phyloP scores from a whole-genome alignment of 2,113 vertebrate genomes.

The Bolborhynchus lineola region DNA sequence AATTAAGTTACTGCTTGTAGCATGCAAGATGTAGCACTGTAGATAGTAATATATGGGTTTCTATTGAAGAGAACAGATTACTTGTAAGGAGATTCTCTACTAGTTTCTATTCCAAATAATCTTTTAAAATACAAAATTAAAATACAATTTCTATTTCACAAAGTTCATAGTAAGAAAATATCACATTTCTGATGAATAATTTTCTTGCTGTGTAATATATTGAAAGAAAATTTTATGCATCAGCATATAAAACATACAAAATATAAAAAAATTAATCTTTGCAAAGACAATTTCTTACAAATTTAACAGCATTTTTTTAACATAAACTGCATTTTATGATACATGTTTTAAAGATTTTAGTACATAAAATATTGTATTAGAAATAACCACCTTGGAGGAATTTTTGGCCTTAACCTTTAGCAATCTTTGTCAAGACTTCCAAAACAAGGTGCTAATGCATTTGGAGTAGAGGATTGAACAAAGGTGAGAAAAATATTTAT shows the following conservation, averaged over 20 bases:
- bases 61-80: neutral
- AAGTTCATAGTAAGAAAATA: neutral
- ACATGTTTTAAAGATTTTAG: neutral
- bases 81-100: neutral
- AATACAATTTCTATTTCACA: neutral
- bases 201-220: neutral
- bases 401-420: neutral
- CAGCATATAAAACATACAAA: neutral
- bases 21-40: neutral
- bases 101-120: neutral
- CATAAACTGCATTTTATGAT: neutral
- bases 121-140: neutral
- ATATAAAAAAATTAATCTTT: neutral
- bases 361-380: neutral
- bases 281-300: neutral
- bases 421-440: neutral
- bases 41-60: accelerated
- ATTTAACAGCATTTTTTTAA: neutral
- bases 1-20: neutral
- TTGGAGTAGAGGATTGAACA: neutral
- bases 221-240: neutral
- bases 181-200: neutral
- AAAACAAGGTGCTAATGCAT: neutral
- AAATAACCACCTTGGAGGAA: neutral
- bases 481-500: neutral